A percentile compares a stretch with the other conserved stretches of the same genome.
These are phyloP conservation scores for Ariopsis seemanni DNA, from an alignment of 2,113 vertebrate genomes.

Conservation along the genomic window DNA sequence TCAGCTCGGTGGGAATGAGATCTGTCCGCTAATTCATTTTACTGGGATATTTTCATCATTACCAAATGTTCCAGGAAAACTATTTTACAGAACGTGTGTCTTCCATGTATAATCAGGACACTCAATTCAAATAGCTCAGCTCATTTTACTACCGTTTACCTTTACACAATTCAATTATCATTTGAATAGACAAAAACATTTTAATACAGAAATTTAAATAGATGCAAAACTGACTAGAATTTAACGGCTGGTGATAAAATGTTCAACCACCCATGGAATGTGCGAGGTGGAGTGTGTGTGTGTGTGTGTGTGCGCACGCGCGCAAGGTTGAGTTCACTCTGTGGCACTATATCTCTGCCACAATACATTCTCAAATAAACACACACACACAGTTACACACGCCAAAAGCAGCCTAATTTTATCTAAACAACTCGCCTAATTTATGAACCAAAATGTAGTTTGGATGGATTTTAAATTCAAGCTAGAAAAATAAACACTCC, in stretches of 20 bases:
- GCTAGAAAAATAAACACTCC: background rate
- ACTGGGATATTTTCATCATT: background rate
- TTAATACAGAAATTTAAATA: background rate
- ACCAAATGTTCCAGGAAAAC: background rate
- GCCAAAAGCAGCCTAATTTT: background rate
- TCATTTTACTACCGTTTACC: conserved; percentile 9
- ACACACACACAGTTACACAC: conserved; percentile 19
- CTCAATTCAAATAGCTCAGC: background rate
- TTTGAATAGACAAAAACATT: conserved; percentile 16
- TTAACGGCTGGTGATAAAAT: background rate
- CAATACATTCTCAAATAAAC: conserved; percentile 51
- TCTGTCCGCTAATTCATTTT: background rate
- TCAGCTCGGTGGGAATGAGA: background rate
- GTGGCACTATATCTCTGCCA: conserved; percentile 45
- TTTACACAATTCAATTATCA: background rate
- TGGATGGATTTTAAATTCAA: background rate
- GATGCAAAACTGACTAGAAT: background rate
- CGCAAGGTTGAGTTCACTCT: background rate
- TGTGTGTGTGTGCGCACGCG: conserved; percentile 27
- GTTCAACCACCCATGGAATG: conserved; percentile 20
- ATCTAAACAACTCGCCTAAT: background rate
- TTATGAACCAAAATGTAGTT: background rate
- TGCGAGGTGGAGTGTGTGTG: conserved; percentile 33
- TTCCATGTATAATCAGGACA: background rate
- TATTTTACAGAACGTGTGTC: background rate